These are phyloP conservation scores for Heteronetta atricapilla DNA, from an alignment of 2,113 vertebrate species.

Conservation along the genomic window DNA sequence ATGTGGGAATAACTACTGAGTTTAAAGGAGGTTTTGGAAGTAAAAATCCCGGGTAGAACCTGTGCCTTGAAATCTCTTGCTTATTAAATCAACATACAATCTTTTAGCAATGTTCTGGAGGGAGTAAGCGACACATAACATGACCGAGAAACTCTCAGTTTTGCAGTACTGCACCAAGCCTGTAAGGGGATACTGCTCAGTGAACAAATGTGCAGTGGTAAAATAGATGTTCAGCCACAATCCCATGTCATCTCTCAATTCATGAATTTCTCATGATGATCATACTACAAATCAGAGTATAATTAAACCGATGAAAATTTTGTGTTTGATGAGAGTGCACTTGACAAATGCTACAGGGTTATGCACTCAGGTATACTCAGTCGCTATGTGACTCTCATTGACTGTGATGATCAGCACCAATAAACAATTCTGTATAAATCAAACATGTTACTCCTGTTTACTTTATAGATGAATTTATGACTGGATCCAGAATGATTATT, in stretches of 20 bases:
- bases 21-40: background rate
- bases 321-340: background rate
- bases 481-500: background rate
- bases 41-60: background rate
- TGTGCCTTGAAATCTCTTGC: background rate
- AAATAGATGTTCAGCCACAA: background rate
- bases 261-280: background rate
- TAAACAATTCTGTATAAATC: background rate
- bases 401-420: background rate
- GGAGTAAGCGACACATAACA: rapidly evolving
- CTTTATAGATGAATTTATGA: background rate
- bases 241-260: background rate
- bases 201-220: background rate
- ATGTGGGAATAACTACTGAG: background rate
- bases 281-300: background rate
- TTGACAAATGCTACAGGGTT: background rate
- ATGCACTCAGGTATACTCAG: background rate
- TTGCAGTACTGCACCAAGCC: background rate
- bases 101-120: background rate
- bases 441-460: background rate
- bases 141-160: background rate
- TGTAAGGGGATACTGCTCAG: rapidly evolving
- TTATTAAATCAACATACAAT: background rate
- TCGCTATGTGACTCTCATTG: rapidly evolving
- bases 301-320: too few species aligned